These are phyloP conservation scores for Formica selysi DNA, from an alignment of 1,140 invertebrate species.

Conservation along the genomic window DNA sequence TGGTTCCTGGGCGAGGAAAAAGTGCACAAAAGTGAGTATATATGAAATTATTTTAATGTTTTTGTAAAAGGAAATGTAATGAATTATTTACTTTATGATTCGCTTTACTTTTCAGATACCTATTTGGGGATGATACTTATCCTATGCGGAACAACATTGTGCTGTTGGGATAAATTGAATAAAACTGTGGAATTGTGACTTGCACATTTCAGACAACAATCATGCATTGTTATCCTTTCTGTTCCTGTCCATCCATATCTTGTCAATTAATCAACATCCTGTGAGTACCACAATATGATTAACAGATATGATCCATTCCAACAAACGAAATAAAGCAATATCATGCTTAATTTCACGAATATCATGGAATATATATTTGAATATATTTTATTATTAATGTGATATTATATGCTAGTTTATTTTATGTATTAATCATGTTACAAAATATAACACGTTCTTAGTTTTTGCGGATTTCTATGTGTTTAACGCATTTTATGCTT, in stretches of 20 bases:
- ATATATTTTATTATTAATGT: conserved; percentile 55
- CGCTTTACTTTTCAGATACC: conserved; percentile 81
- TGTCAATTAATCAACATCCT: conserved; percentile 1
- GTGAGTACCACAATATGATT: conserved; percentile 41
- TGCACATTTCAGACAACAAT: not conserved
- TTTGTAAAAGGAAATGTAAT: not conserved
- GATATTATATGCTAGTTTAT: conserved; percentile 72
- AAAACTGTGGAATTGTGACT: not conserved
- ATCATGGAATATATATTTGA: not conserved
- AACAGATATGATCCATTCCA: not conserved
- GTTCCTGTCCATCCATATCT: not conserved
- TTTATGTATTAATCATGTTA: conserved; percentile 80
- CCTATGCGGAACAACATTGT: conserved; percentile 84
- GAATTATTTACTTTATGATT: conserved; percentile 24
- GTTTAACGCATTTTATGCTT: conserved; percentile 58
- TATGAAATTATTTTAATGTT: conserved; percentile 23
- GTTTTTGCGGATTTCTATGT: conserved; percentile 34
- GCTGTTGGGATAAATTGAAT: conserved; percentile 83
- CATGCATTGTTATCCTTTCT: not conserved
- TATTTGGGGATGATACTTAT: conserved; percentile 84
- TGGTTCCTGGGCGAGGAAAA: conserved; percentile 87
- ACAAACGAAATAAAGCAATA: not conserved
- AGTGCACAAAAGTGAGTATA: conserved; percentile 78
- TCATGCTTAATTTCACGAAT: not conserved
- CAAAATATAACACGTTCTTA: conserved; percentile 78